These are phyloP conservation scores for Enhydra lutris DNA, from an alignment of 2,113 vertebrate genomes.

Conservation along the genomic window DNA sequence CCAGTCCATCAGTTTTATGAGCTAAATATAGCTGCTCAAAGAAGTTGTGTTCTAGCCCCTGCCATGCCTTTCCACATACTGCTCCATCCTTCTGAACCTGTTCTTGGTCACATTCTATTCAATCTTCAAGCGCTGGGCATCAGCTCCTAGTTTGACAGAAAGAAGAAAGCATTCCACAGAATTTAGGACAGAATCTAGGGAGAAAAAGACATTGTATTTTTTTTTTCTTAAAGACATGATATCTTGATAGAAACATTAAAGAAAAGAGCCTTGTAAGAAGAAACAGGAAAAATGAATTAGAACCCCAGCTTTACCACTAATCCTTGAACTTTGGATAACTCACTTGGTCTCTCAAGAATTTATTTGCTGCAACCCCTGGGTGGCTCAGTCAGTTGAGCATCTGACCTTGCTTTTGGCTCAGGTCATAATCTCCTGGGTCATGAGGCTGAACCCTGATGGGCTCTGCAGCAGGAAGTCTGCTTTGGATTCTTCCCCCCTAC, in stretches of 20 bases:
- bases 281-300: not conserved
- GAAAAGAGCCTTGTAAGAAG: not conserved
- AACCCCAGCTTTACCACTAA: not conserved
- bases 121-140: not conserved
- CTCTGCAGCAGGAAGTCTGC: not conserved
- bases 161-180: not conserved
- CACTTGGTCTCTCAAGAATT: not conserved
- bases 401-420: not conserved
- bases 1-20: not conserved
- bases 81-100: too few species aligned
- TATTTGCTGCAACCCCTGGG: not conserved
- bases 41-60: not conserved
- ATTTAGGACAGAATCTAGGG: not conserved
- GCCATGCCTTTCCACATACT: too few species aligned
- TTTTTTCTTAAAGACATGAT: not conserved
- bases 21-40: not conserved
- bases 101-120: not conserved
- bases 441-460: not conserved
- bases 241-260: not conserved
- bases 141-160: not conserved
- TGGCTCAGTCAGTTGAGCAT: not conserved
- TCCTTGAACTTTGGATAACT: not conserved
- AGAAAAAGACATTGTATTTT: not conserved
- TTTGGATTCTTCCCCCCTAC: not conserved
- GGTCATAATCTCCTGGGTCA: not conserved